Percentiles rank a stretch among this genome's conserved stretches.
These are phyloP conservation scores for Seriola rivoliana DNA, from an alignment of 2,113 vertebrate species.

Conservation along the genomic window DNA sequence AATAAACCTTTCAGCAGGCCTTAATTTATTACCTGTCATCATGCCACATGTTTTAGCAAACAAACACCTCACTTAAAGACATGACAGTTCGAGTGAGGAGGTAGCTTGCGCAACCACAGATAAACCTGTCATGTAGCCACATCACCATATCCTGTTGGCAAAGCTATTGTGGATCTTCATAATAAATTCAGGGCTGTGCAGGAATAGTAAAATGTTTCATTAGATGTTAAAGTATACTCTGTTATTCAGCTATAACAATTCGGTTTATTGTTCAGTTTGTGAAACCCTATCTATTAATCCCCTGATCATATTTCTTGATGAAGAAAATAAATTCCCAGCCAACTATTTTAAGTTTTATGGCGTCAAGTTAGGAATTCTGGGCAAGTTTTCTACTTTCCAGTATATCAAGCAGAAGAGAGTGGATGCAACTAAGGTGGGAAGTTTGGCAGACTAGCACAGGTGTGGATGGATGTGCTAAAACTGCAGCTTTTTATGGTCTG, in stretches of 20 bases:
- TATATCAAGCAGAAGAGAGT: constrained; percentile 8
- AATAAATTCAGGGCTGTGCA: constrained; percentile 5
- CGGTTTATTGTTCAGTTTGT: constrained; percentile 16
- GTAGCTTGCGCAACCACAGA: background rate
- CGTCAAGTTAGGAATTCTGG: constrained; percentile 47
- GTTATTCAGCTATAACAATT: constrained; percentile 35
- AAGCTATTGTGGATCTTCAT: constrained; percentile 3
- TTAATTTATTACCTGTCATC: constrained; percentile 26
- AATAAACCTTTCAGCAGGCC: constrained; percentile 23
- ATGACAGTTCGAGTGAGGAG: constrained; percentile 10
- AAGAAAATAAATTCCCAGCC: constrained; percentile 36
- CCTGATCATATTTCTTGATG: constrained; percentile 37
- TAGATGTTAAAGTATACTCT: constrained; percentile 13
- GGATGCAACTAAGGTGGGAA: constrained; percentile 41
- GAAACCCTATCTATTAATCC: constrained; percentile 37
- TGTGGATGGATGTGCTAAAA: constrained; percentile 53
- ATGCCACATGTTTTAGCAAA: constrained; percentile 25
- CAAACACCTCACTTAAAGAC: constrained; percentile 16
- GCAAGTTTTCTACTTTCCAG: constrained; percentile 51
- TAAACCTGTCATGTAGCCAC: constrained; percentile 6
- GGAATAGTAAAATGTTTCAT: constrained; percentile 33
- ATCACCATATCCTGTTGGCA: constrained; percentile 16
- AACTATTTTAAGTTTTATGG: constrained; percentile 51
- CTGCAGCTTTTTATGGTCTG: constrained; percentile 36
- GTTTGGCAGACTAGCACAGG: constrained; percentile 48